Evolutionary conservation across 2,888 invertebrate genomes (phyloP), one percentile per base, ranked within the genome.

Genomic region (Drosophila trichaetosa): DNA sequence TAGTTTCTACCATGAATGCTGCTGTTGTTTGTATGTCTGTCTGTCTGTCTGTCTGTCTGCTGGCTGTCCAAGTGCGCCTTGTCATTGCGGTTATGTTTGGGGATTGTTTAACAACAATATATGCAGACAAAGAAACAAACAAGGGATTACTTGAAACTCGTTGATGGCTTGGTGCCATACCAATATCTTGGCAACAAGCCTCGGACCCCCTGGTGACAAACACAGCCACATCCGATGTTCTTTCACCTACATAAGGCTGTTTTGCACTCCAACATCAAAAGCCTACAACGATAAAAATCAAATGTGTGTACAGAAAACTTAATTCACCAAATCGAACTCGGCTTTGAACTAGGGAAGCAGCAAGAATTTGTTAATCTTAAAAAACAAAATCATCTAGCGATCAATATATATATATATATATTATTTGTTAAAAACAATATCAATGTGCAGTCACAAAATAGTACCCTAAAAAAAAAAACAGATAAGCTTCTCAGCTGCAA

Each of bases 31-130:
- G 46, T 58, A 40, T 21, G 49, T 36, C 49, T 18, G 31, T 38
- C 56, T 46, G 38, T 42, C 18, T 58, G 57, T 42, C 18, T 54
- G 60, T 65, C 48, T 57, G 21, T 38, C 21, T 3, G 46, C 13
- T 24, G 24, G 46, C 16, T 59, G 71, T 74, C 77, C 68, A 59
- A 69, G 74, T 70, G 71, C 58, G 71, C 58, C 70, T 79, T 84
- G 83, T 76, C 81, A 79, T 74, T 82, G 83, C 57, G 73, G 81
- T 62, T 68, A 83, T 82, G 75, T 79, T 73, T 57, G 40, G 81
- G 79, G 73, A 73, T 83, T 83, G 83, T 83, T 85, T 77, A 80
- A 83, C 80, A 79, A 83, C 82, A 82, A 75, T 84, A 84, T 79
- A 72, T 80, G 72, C 73, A 59, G 77, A 78, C 78, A 78, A 76